These are phyloP conservation scores for Characodon lateralis DNA, from an alignment of 2,797 vertebrate genomes.

Conservation along the genomic window DNA sequence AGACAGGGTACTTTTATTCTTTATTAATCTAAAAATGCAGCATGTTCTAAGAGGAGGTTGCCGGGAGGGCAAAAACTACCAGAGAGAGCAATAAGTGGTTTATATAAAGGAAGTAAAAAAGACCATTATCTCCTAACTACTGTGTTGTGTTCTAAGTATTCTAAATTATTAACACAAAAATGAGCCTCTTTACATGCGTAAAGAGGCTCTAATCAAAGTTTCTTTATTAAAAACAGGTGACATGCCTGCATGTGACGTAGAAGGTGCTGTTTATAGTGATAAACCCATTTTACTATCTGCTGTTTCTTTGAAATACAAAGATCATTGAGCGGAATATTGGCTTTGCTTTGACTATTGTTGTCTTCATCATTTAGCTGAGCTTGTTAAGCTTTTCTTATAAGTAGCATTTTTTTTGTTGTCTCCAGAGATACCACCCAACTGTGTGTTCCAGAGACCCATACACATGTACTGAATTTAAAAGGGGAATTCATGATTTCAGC, in stretches of 20 bases:
- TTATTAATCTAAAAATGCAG: slow-evolving; percentile 8
- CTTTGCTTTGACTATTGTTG: background rate
- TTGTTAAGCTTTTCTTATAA: background rate
- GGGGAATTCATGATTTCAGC: background rate
- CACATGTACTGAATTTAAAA: background rate
- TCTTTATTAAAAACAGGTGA: background rate
- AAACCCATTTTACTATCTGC: background rate
- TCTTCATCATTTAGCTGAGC: background rate
- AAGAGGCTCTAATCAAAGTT: background rate
- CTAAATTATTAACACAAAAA: slow-evolving; percentile 15
- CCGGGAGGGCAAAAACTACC: background rate
- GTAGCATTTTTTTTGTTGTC: background rate
- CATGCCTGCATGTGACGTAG: background rate
- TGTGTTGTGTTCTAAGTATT: background rate
- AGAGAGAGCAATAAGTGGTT: background rate
- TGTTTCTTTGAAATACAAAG: slow-evolving; percentile 2
- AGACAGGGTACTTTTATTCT: background rate
- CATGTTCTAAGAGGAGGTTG: background rate
- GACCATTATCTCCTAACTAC: slow-evolving; percentile 9
- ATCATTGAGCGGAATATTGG: background rate
- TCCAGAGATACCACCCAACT: background rate
- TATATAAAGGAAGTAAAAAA: background rate
- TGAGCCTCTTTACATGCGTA: background rate
- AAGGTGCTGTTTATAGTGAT: background rate
- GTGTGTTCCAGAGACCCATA: background rate